Evolutionary conservation across 1,140 invertebrate genomes (phyloP), one percentile per base, ranked within the genome.

Genomic region (Hypothenemus hampei): DNA sequence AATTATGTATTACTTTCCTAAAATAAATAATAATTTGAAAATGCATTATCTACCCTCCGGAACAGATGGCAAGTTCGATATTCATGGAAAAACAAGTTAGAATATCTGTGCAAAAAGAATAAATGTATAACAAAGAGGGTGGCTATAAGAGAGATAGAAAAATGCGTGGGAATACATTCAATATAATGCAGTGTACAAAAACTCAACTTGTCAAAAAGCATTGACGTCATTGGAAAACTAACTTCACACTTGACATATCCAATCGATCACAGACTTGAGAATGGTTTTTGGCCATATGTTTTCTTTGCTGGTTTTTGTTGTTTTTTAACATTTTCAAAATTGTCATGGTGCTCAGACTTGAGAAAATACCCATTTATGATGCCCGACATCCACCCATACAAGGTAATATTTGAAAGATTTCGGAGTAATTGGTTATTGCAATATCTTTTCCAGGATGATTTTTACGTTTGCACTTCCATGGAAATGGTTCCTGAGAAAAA

Each of bases 381-480:
- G 85, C 85, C 85, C 56, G 80, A 82, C 69, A 83, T 86, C 23
- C 76, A 74, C 41, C 84, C 85, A 26, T 74, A 79, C 61, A 75
- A 72, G 65, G 85, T 87, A 74, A 82, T 77, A 31, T 44, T 13
- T 31, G 6, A n/a, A n/a, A n/a, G n/a, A n/a, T n/a, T 33, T n/a
- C 1, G 16, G 19, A 39, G 19, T 15, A 35, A 33, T 24, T n/a
- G 23, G 33, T 29, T 43, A 53, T n/a, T n/a, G n/a, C 13, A 15
- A 15, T 16, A 4, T 43, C 23, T 52, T 57, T 81, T 81, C 58
- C 69, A 91, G 88, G 83, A 85, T 50, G 91, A 93, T 73, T 73
- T 88, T 15, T 93, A 93, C 68, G 73, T 93, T 21, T 93, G 90
- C 68, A 91, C 89, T 24, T 85, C 90, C 10, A 81, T 91, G 13